A percentile compares a stretch with the other conserved stretches of the same genome.
phyloP scores from a whole-genome alignment of 2,797 vertebrate species.

The Crocidura indochinensis region DNA sequence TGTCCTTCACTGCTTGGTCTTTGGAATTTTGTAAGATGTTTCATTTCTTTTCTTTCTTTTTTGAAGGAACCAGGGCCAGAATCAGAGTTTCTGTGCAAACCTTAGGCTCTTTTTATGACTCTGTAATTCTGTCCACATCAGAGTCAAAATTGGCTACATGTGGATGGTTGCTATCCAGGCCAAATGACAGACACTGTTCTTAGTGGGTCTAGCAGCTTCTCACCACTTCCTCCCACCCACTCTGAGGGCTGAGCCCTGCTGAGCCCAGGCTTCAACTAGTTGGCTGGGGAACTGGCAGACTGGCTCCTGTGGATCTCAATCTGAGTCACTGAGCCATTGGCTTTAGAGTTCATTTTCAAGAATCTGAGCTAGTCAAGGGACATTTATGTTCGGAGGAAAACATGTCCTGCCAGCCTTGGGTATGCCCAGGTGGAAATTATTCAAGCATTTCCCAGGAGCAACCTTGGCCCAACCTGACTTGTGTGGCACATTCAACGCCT shows the following conservation, averaged over 20 bases:
- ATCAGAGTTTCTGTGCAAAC: constrained; percentile 71
- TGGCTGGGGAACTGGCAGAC: neutral
- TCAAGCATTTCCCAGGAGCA: neutral
- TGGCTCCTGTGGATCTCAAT: no score
- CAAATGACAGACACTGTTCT: constrained; percentile 52
- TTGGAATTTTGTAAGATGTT: neutral
- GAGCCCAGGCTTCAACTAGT: neutral
- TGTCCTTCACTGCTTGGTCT: no score
- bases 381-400: rapidly evolving
- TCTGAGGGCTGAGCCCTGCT: neutral
- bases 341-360: neutral
- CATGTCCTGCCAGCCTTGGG: neutral
- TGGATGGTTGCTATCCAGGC: constrained; percentile 42
- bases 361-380: neutral
- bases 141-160: constrained; percentile 77
- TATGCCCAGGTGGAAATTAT: neutral
- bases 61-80: constrained; percentile 15
- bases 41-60: constrained; percentile 28
- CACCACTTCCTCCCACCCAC: neutral
- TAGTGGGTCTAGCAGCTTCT: neutral
- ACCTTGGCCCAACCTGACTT: neutral
- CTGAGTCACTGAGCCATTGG: no score
- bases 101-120: constrained; percentile 64
- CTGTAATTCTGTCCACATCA: constrained; percentile 79
- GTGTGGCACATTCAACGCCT: no score